Percentiles rank a stretch among this genome's conserved stretches.
Conservation (phyloP, 2,888 invertebrate genomes). For the Nomada flava region DNA sequence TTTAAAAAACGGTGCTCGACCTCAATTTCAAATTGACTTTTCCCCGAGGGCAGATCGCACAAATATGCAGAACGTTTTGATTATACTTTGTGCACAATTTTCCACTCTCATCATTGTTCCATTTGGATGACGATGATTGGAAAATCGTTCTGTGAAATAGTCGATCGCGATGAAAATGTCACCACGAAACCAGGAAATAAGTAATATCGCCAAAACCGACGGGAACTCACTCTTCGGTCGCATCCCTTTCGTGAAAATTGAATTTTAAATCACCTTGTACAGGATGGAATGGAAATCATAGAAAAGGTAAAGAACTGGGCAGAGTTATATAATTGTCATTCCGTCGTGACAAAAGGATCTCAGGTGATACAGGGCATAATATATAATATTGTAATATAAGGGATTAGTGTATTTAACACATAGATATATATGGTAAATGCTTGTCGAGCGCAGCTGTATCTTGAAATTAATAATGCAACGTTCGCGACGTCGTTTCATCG, state of each 20-base stretch:
- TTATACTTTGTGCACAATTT: not conserved
- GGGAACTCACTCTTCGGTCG: not conserved
- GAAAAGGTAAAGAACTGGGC: not conserved
- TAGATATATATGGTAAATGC: not conserved
- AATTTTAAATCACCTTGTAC: not conserved
- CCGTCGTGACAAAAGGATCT: not conserved
- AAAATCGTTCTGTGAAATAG: not conserved
- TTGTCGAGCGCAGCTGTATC: not conserved
- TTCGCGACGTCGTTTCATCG: constrained; percentile 9
- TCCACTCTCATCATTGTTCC: not conserved
- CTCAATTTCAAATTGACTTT: not conserved
- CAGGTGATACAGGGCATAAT: not conserved
- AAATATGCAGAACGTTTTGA: constrained; percentile 1
- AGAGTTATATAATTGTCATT: no score
- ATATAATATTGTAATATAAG: not conserved
- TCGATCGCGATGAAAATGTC: not conserved
- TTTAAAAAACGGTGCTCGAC: not conserved
- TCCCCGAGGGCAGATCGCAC: not conserved
- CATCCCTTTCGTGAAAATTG: not conserved
- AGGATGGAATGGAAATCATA: not conserved
- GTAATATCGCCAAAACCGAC: not conserved
- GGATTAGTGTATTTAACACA: not conserved
- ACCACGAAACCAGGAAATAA: not conserved
- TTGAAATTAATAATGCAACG: constrained; percentile 30
- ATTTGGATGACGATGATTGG: constrained; percentile 4